Conservation (phyloP, 2,888 invertebrate species). For the Carcina quercana region DNA sequence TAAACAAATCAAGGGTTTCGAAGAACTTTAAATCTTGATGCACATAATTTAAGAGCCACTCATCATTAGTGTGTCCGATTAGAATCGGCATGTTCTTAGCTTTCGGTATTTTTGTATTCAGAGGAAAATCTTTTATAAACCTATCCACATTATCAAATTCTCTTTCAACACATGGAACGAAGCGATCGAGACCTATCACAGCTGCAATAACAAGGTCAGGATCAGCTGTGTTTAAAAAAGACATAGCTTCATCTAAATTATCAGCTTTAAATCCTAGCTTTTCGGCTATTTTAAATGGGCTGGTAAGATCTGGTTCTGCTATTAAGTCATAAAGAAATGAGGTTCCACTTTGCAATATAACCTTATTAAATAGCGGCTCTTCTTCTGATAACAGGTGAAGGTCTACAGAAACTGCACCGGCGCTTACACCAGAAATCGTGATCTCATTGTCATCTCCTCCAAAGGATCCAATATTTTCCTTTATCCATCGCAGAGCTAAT, state of each 20-base stretch:
- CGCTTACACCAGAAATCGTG: conserved; percentile 29
- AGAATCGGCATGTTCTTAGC: conserved; percentile 12
- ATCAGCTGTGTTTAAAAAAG: conserved; percentile 9
- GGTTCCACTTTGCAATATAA: conserved; percentile 20
- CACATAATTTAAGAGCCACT: conserved; percentile 15
- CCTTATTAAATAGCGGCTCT: conserved; percentile 24
- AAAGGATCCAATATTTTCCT: conserved; percentile 28
- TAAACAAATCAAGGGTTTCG: conserved; percentile 14
- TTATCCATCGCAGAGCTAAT: conserved; percentile 28
- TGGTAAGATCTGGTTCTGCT: conserved; percentile 8
- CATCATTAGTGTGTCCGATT: conserved; percentile 17
- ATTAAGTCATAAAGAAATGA: conserved; percentile 10
- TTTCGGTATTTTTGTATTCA: conserved; percentile 5
- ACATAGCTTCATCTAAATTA: conserved; percentile 11
- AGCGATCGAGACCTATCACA: conserved; percentile 10
- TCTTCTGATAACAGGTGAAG: conserved; percentile 22
- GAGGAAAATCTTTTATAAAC: conserved; percentile 14
- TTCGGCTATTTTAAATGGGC: conserved; percentile 14
- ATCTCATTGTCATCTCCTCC: conserved; percentile 28
- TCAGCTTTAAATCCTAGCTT: conserved; percentile 13
- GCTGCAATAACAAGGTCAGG: conserved; percentile 16
- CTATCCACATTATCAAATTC: conserved; percentile 15
- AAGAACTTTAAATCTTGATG: conserved; percentile 13
- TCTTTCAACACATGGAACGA: conserved; percentile 17
- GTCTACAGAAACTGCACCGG: conserved; percentile 26